Conservation (phyloP, 1,140 invertebrate genomes). For the Metopolophium dirhodum region DNA sequence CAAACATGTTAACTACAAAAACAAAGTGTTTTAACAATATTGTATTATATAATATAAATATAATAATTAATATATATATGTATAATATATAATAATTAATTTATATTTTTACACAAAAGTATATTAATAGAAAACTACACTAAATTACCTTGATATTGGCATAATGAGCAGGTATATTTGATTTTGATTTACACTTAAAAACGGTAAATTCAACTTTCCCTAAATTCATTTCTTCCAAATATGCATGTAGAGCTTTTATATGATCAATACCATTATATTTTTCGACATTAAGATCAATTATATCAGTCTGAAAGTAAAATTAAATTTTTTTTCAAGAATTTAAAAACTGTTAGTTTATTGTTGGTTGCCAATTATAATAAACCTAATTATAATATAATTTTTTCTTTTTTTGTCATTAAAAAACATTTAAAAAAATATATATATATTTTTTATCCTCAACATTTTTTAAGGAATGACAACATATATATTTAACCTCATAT, state of each 20-base stretch:
- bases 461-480: too few species aligned
- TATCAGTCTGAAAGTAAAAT: conserved; percentile 3
- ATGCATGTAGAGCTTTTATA: not conserved
- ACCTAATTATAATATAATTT: too few species aligned
- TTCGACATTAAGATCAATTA: not conserved
- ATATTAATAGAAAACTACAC: not conserved
- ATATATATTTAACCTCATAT: too few species aligned
- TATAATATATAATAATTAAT: not conserved
- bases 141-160: conserved; percentile 48
- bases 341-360: not conserved
- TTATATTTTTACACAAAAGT: not conserved
- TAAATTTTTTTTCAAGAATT: not conserved
- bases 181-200: conserved; percentile 44
- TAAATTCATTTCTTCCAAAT: conserved; percentile 39
- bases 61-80: too few species aligned
- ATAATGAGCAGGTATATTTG: conserved; percentile 16
- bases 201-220: conserved; percentile 25
- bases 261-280: conserved; percentile 21
- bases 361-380: not conserved
- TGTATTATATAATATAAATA: not conserved
- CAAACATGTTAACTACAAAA: not conserved
- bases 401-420: too few species aligned
- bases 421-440: too few species aligned
- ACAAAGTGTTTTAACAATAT: not conserved
- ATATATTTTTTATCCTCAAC: too few species aligned